phyloP scores from a whole-genome alignment of 2,888 invertebrate species.

The Blastobasis adustella region DNA sequence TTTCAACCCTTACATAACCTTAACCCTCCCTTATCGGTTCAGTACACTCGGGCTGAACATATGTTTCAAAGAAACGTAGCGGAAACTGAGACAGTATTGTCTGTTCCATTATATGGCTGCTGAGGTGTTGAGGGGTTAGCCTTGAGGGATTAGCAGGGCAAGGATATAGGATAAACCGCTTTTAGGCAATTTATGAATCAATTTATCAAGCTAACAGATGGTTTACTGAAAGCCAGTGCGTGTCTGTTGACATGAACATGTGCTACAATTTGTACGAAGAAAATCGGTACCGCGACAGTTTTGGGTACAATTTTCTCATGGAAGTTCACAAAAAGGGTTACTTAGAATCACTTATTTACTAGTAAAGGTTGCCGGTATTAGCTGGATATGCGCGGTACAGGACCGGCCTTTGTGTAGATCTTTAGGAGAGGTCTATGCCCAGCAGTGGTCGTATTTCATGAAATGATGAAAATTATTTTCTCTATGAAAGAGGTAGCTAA shows the following conservation, averaged over 20 bases:
- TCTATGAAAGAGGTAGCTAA: no score
- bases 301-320: no score
- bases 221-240: neutral
- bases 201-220: neutral
- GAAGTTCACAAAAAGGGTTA: no score
- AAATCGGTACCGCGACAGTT: no score
- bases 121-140: neutral
- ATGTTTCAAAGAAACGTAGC: slow-evolving; percentile 10
- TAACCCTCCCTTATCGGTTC: slow-evolving; percentile 12
- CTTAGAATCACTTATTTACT: no score
- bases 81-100: neutral
- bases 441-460: neutral
- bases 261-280: no score
- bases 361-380: no score
- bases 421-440: neutral
- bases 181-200: neutral
- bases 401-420: no score
- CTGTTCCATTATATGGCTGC: neutral
- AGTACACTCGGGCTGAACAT: slow-evolving; percentile 14
- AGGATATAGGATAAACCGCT: neutral
- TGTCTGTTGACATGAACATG: no score
- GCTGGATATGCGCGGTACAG: no score
- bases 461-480: neutral
- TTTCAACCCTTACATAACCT: slow-evolving; percentile 7
- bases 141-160: neutral